These are phyloP conservation scores for Ispidina lecontei DNA, from an alignment of 2,797 vertebrate species.

Conservation along the genomic window DNA sequence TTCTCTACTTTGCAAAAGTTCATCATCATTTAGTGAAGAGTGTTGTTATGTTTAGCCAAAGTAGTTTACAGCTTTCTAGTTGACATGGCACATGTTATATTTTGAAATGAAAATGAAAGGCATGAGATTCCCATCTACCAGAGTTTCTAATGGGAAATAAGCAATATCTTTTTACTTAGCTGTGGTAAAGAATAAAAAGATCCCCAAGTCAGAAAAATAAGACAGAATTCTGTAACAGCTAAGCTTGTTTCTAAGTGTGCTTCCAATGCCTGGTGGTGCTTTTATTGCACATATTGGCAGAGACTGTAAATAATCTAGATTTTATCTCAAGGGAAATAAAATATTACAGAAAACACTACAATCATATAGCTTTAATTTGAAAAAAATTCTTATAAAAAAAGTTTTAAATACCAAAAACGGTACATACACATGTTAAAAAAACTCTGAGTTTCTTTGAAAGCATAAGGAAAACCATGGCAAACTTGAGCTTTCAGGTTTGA, in stretches of 20 bases:
- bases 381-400: not conserved
- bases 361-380: not conserved
- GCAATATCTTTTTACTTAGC: not conserved
- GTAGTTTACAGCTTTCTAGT: not conserved
- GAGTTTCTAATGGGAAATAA: not conserved
- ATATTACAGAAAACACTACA: not conserved
- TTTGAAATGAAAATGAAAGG: not conserved
- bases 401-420: not conserved
- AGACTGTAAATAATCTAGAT: not conserved
- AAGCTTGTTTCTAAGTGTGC: not conserved
- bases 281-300: not conserved
- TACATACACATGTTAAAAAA: not conserved
- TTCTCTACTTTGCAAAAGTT: not conserved
- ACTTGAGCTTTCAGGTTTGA: not conserved
- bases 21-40: not conserved
- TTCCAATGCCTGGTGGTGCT: not conserved
- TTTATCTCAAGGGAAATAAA: not conserved
- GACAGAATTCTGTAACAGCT: not conserved
- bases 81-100: not conserved
- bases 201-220: not conserved
- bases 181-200: not conserved
- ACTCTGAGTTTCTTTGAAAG: not conserved
- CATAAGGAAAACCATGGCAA: not conserved
- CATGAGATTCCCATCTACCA: not conserved
- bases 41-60: not conserved